Conservation (phyloP, 2,113 vertebrate genomes). For the Oreocharis arfaki region DNA sequence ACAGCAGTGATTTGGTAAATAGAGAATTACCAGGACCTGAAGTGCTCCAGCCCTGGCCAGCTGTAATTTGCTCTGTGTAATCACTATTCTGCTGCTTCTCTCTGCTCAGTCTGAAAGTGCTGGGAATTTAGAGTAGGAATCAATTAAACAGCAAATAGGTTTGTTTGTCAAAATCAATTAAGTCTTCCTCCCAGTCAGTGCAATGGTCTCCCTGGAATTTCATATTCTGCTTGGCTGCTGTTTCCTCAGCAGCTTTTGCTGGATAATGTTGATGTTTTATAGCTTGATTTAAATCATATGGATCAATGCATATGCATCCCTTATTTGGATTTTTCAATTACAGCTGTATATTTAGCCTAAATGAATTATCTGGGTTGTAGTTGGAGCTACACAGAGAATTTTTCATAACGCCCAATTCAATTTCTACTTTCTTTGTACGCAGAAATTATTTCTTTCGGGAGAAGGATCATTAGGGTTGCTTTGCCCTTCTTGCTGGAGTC, state of each 20-base stretch:
- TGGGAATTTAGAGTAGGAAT: conserved; percentile 74
- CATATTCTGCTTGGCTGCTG: conserved; percentile 42
- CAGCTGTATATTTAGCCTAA: conserved; percentile 54
- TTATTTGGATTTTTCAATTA: conserved; percentile 63
- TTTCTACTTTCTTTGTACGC: conserved; percentile 16
- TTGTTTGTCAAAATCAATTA: conserved; percentile 74
- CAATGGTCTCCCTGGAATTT: conserved; percentile 44
- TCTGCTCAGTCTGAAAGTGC: conserved; percentile 44
- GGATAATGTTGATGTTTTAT: conserved; percentile 54
- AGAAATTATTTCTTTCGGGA: conserved; percentile 1
- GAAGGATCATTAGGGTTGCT: not conserved
- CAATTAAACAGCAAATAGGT: conserved; percentile 79
- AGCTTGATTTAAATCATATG: conserved; percentile 59
- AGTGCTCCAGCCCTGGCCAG: not conserved
- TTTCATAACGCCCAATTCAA: conserved; percentile 41
- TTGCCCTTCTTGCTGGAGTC: not conserved
- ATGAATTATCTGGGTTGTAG: conserved; percentile 43
- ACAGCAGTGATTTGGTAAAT: conserved; percentile 31
- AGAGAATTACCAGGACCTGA: not conserved
- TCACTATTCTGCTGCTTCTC: conserved; percentile 52
- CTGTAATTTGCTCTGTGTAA: conserved; percentile 55
- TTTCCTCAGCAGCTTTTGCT: conserved; percentile 32
- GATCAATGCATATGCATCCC: conserved; percentile 57
- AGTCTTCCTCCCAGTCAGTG: conserved; percentile 25
- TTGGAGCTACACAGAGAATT: conserved; percentile 21